Base-by-base conservation (phyloP, 2,888 invertebrate genomes). In the Cryptus viduatorius region DNA sequence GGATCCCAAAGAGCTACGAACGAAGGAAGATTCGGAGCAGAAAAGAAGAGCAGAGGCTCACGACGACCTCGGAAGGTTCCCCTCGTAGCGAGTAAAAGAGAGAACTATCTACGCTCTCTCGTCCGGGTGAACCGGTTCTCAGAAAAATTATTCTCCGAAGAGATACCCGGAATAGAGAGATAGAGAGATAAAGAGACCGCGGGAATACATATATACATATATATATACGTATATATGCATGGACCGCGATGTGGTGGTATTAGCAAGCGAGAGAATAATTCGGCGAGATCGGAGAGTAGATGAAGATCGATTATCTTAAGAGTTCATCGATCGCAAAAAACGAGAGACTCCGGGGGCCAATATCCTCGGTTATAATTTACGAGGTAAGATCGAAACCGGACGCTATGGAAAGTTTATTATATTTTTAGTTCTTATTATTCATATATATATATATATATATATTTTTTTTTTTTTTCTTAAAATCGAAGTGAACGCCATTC, bases 101-200 rank as follows among this genome's bases (percentile, higher is more conserved):
- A 61, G 61, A 61, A 61, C 61, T 37, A 37, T 61, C 31, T 7
- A n/a, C 61, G 10, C 31, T n/a, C 69, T 79, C 75, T 75, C 65
- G 79, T 65, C 72, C 73, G 79, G 68, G 48, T 76, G 79, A 86
- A 85, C 85, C 85, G 84, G 83, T 85, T 85, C 83, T 80, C 48
- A 61, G 83, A 84, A 87, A 79, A 83, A 83, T 79, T 71, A 71
- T 83, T 83, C 86, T 82, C 48, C 16, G 87, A 87, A 87, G 80
- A 82, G 87, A 87, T 86, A 37, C 82, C 82, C 84, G 84, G 82
- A 86, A 82, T 79, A 79, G 79, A 83, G 79, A 67, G 71, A 80
- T 67, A 44, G 48, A 75, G 48, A 44, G 67, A 68, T 24, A 68
- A 61, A 81, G 53, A 82, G 37, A 77, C 53, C 12, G 16, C 44